Evolutionary conservation across 2,888 invertebrate genomes (phyloP), one percentile per base, ranked within the genome.

Genomic region (Abscondita cerata): DNA sequence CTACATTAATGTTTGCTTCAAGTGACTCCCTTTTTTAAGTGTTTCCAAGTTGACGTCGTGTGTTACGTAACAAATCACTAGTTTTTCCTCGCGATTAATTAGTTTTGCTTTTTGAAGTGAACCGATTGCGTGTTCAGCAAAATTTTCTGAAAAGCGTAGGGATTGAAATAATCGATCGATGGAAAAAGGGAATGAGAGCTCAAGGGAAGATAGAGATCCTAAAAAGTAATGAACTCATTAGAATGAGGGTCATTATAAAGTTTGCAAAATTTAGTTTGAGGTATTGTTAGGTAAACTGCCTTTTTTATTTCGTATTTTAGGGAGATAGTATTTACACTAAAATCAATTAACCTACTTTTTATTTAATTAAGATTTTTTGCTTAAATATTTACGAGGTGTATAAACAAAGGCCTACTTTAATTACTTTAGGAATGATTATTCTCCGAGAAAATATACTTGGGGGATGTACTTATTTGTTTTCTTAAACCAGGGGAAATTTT

Each of bases 1-100:
- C 73, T 70, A 72, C 71, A 74, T 73, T 75, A 75, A 75, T 74
- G 73, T 74, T 70, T 71, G 69, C 69, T 68, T 61, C 57, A 64
- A 65, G 68, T 62, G 62, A 41, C 53, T 63, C 61, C 63, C 56
- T 52, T 46, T n/a, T 58, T 48, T 34, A 56, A 40, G 54, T 36
- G 64, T 63, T 61, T 67, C 61, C 60, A 67, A 65, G 63, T 61
- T 58, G 56, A 38, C 56, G 59, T 25, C 25, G 25, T 25, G 25
- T 25, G 25, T 25, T 25, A 25, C 25, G 25, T 25, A 25, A 25
- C 25, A 25, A 44, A 44, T 44, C 11, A 44, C 44, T 44, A 44
- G n/a, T 18, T 18, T 18, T n/a, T 44, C 19, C 16, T 19, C 8
- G 8, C 18, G 44, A 40, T 13, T 15, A 25, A 25, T 25, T 25